Conservation (phyloP, 2,113 vertebrate genomes). For the Mustelus asterias region DNA sequence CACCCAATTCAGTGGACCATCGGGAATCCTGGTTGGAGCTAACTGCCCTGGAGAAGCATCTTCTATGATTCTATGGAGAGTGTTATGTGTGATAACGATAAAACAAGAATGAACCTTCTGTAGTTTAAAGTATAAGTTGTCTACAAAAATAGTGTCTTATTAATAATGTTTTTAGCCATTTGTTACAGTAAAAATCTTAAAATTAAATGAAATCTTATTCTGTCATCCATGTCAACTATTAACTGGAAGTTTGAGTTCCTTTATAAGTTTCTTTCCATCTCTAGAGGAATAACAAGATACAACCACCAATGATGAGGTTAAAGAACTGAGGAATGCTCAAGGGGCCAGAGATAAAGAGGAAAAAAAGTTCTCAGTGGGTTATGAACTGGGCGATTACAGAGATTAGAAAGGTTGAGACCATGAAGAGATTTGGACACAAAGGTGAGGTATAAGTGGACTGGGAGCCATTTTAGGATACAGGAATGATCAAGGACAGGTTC, state of each 20-base stretch:
- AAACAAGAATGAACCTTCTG: background rate
- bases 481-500: too few species aligned
- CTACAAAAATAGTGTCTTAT: too few species aligned
- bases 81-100: background rate
- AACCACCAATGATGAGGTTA: background rate
- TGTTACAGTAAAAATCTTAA: background rate
- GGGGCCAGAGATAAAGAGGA: background rate
- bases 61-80: background rate
- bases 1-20: too few species aligned
- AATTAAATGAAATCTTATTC: background rate
- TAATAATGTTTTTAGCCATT: background rate
- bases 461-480: background rate
- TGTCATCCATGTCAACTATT: background rate
- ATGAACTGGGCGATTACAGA: background rate
- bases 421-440: background rate
- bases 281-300: background rate
- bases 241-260: background rate
- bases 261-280: background rate
- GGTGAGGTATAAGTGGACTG: background rate
- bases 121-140: too few species aligned
- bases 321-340: background rate
- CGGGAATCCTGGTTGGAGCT: too few species aligned
- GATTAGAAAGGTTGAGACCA: background rate
- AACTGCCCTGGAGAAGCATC: too few species aligned
- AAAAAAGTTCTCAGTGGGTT: background rate